Percentiles rank a stretch among this genome's conserved stretches.
Evolutionary conservation across 2,797 vertebrate species (phyloP).

Genomic region (Nothura maculosa): DNA sequence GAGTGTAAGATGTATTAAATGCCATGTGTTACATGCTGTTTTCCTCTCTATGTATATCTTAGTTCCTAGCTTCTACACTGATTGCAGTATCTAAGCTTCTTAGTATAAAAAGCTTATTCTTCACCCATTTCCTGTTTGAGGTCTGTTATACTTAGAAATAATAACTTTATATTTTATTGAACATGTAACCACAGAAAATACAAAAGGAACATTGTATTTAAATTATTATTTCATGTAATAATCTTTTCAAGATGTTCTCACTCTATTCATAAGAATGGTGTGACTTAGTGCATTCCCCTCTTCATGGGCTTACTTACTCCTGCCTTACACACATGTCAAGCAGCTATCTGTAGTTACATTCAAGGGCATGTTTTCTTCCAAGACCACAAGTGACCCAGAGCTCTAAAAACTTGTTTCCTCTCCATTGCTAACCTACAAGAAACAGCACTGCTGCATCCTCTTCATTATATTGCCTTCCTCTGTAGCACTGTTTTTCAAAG

Average conservation of each 20-base stretch:
- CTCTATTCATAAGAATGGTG: not conserved
- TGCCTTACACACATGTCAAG: not conserved
- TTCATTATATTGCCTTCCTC: not conserved
- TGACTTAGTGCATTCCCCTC: not conserved
- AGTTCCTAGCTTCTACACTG: not conserved
- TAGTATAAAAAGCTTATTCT: not conserved
- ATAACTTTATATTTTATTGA: constrained; percentile 28
- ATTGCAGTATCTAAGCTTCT: not conserved
- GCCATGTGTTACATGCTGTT: not conserved
- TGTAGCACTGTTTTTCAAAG: accelerated
- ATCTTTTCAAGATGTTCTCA: constrained; percentile 23
- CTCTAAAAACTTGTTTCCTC: not conserved
- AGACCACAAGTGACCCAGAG: not conserved
- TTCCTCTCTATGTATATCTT: accelerated
- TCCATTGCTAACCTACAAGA: not conserved
- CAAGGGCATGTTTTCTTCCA: no score
- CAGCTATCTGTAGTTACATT: not conserved
- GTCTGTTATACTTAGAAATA: not conserved
- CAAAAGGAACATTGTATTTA: not conserved
- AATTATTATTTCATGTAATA: not conserved
- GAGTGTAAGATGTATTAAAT: not conserved
- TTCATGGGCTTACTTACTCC: not conserved
- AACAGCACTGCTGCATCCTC: not conserved
- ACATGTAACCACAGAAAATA: not conserved
- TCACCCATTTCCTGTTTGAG: not conserved